Percentiles rank a stretch among this genome's conserved stretches.
These are phyloP conservation scores for Odontomachus brunneus DNA, from an alignment of 1,140 invertebrate genomes.

Conservation along the genomic window DNA sequence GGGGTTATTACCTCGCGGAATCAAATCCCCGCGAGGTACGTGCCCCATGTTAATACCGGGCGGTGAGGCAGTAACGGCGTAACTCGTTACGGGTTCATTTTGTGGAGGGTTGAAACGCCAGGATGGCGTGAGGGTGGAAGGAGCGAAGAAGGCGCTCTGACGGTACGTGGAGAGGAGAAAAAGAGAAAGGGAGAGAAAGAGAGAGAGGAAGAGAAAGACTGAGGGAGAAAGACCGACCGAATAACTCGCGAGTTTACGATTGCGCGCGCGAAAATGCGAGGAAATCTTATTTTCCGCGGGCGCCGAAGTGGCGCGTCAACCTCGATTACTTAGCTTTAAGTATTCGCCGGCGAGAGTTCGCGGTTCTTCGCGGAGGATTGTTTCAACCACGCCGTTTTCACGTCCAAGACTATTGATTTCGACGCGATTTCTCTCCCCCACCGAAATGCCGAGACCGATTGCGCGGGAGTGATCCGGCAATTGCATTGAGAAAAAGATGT, in stretches of 20 bases:
- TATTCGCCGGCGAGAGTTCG: conserved; percentile 16
- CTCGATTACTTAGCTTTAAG: conserved; percentile 53
- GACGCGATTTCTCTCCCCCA: too few relatives aligned
- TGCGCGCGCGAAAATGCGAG: conserved; percentile 39
- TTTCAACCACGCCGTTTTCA: not conserved
- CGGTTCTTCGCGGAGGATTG: conserved; percentile 10
- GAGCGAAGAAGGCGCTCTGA: not conserved
- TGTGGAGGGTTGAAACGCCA: conserved; percentile 19
- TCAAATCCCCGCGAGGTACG: conserved; percentile 77
- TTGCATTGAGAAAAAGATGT: too few relatives aligned
- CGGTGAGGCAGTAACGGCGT: conserved; percentile 59
- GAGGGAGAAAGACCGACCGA: not conserved
- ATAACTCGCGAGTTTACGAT: conserved; percentile 52
- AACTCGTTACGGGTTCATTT: conserved; percentile 76
- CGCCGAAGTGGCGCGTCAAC: conserved; percentile 14
- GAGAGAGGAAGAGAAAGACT: not conserved
- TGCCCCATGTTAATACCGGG: conserved; percentile 76
- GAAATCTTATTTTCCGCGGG: conserved; percentile 57
- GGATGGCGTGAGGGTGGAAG: not conserved
- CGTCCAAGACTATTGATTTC: not conserved
- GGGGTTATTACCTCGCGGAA: conserved; percentile 77
- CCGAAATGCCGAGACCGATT: too few relatives aligned
- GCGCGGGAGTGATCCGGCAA: too few relatives aligned
- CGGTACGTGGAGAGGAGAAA: too few relatives aligned
- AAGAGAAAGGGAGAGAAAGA: too few relatives aligned